Conservation (phyloP, 1,140 invertebrate species). For the Drosophila prosaltans region DNA sequence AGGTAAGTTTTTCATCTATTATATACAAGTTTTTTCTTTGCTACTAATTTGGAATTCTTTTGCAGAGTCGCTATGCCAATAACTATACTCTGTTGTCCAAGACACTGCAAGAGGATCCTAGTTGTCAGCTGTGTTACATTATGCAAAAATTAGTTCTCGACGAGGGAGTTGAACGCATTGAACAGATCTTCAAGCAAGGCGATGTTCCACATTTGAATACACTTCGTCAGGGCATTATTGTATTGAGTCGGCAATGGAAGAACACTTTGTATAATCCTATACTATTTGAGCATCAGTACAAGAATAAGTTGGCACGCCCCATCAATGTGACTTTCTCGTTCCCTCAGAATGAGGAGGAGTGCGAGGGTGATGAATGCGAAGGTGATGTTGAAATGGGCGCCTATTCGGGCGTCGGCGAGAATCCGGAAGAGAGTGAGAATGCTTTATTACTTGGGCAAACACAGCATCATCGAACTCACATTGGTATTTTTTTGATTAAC, state of each 20-base stretch:
- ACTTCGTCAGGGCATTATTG: constrained; percentile 95
- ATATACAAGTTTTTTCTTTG: neutral
- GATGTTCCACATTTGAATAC: constrained; percentile 94
- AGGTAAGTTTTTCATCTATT: constrained; percentile 44
- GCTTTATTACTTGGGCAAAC: constrained; percentile 83
- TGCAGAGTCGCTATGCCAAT: constrained; percentile 93
- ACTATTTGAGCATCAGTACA: constrained; percentile 94
- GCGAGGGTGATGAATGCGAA: constrained; percentile 80
- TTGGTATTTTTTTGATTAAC: constrained; percentile 83
- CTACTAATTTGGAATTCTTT: constrained; percentile 22
- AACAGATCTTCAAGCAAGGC: constrained; percentile 91
- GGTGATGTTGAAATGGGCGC: constrained; percentile 80
- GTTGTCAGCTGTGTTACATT: constrained; percentile 95
- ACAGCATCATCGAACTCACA: constrained; percentile 83
- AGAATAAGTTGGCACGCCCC: constrained; percentile 91
- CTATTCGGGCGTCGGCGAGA: constrained; percentile 79
- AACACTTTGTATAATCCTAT: constrained; percentile 97
- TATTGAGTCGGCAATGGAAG: constrained; percentile 97
- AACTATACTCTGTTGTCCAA: constrained; percentile 94
- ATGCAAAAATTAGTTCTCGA: constrained; percentile 93
- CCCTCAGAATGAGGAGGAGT: constrained; percentile 90
- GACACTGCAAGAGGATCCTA: constrained; percentile 97
- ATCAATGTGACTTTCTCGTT: constrained; percentile 94
- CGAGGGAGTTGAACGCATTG: constrained; percentile 89
- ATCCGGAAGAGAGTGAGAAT: constrained; percentile 83